Evolutionary conservation across 2,888 invertebrate genomes (phyloP), one percentile per base, ranked within the genome.

Genomic region (Cynaeus angustus): DNA sequence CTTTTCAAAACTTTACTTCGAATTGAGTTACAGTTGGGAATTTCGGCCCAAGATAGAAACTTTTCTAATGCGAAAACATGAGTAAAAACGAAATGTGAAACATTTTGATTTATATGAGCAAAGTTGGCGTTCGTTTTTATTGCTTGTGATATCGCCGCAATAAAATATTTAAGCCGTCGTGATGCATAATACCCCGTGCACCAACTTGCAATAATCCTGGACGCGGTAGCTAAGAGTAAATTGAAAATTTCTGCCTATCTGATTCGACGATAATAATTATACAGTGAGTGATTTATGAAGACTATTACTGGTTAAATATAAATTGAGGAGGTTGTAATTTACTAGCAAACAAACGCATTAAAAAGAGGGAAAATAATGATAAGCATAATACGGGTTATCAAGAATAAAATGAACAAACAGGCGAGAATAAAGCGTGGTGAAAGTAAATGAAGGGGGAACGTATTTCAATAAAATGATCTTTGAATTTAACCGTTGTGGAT

Each of bases 21-120:
- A 70, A 66, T 70, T 61, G 62, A 70, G 62, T 70, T 66, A 70
- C 66, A 70, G 70, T 66, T 66, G 70, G 66, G 66, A 70, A 66
- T 70, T 70, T 70, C 50, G 56, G 56, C 55, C 48, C 46, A 50
- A 61, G 65, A 59, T 68, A 59, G 65, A 71, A 71, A 71, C 48
- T 71, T 71, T 68, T 55, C 65, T 67, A 68, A 68, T 68, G 64
- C 65, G 68, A 68, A 71, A 71, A 65, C 66, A 68, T 59, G 64
- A 62, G 71, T 55, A 52, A 62, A 67, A 71, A 71, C 61, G 37
- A 59, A 70, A 66, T 61, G 55, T 59, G 70, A 46, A 71, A 71
- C 53, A 68, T 64, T 68, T 71, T 71, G 71, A 71, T 71, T 71
- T 71, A 71, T 68, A 68, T 48, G 53, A 37, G 46, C 28, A 37